Base-by-base conservation (phyloP, 2,888 invertebrate genomes). In the Caradrina clavipalpis region DNA sequence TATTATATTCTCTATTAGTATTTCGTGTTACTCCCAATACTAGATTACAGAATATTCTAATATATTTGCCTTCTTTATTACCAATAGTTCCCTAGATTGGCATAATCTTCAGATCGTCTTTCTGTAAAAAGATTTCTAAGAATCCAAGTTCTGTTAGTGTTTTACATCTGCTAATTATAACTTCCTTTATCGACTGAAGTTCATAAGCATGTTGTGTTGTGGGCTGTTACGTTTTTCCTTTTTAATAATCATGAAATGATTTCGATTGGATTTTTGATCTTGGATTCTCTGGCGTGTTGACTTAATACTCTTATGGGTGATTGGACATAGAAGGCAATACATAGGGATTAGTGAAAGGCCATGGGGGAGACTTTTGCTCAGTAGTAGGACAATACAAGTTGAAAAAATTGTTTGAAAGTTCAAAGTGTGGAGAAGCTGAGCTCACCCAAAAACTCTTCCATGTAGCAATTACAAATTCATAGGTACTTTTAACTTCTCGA, bases 161-260 rank as follows among this genome's bases (percentile, higher is more conserved):
- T 56, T 67, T 49, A 17, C 10, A n/a, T 49, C 7, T 39, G 8
- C 77, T 47, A 67, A 59, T 63, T 59, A 53, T 53, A 60, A 71
- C 19, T 19, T 51, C 26, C 13, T 70, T 53, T 47, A 47, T 22
- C 15, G 7, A 47, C 22, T n/a, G 22, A 73, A 57, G 39, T 65
- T 65, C 39, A 61, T 50, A 51, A 11, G 26, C 53, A 2, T 10
- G 0, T 13, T 53, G 51, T 53, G 78, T 57, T 53, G 78, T 57
- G 59, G 72, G 49, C 35, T 49, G 0, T 22, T 17, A 39, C 6
- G 21, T 49, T n/a, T 67, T 49, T 53, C 19, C 5, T 53, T 60
- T 50, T 49, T 22, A n/a, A 21, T 51, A 49, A 64, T 42, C 51
- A 45, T 35, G 39, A 26, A 19, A 17, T 22, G 17, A 35, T 57